Conservation (phyloP, 2,113 vertebrate species). For the Cheilinus undulatus region DNA sequence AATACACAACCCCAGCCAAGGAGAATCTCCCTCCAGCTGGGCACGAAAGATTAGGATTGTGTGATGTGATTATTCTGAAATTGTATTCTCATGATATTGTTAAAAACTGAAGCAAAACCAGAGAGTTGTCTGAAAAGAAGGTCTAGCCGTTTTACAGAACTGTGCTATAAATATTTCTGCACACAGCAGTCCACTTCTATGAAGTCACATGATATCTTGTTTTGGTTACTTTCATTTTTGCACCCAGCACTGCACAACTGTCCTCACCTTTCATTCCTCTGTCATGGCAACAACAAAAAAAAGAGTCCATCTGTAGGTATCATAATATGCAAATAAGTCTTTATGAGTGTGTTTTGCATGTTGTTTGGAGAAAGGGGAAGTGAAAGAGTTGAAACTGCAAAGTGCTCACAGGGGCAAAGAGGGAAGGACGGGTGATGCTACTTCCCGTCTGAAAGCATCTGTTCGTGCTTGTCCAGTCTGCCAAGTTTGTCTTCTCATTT, state of each 20-base stretch:
- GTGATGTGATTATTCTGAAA: slow-evolving; percentile 59
- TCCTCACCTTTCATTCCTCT: slow-evolving; percentile 14
- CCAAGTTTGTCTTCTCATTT: too few relatives aligned
- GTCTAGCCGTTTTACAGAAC: slow-evolving; percentile 15
- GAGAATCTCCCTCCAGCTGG: slow-evolving; percentile 30
- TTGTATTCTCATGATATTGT: slow-evolving; percentile 33
- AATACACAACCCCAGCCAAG: slow-evolving; percentile 50
- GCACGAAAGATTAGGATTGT: slow-evolving; percentile 51
- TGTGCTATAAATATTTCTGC: slow-evolving; percentile 6
- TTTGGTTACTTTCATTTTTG: neutral
- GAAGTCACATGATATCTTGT: slow-evolving; percentile 31
- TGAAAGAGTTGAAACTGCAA: slow-evolving; percentile 70
- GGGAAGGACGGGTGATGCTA: slow-evolving; percentile 35
- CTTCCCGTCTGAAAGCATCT: slow-evolving; percentile 77
- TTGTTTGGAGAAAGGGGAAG: slow-evolving; percentile 70
- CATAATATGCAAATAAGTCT: slow-evolving; percentile 41
- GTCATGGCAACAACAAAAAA: neutral
- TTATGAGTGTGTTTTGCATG: slow-evolving; percentile 18
- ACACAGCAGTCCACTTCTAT: neutral
- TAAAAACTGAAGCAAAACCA: slow-evolving; percentile 9
- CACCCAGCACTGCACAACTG: neutral
- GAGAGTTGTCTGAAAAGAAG: neutral
- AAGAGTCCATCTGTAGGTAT: slow-evolving; percentile 12
- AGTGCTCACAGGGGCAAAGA: slow-evolving; percentile 64
- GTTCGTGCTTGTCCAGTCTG: slow-evolving; percentile 9